Conservation (phyloP, 1,140 invertebrate species). For the Trichoplusia ni region DNA sequence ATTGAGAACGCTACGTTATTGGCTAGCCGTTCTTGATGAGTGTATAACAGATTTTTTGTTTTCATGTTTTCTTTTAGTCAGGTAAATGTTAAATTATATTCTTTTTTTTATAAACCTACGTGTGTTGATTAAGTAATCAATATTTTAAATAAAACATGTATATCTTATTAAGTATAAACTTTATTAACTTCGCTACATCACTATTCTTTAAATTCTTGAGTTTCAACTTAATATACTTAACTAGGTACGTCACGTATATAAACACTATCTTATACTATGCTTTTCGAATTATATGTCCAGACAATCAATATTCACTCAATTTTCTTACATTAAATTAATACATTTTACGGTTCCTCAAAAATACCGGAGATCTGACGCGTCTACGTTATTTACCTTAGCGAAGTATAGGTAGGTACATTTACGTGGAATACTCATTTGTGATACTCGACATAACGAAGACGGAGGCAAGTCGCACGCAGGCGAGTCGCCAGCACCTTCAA, state of each 20-base stretch:
- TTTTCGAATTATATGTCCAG: constrained; percentile 73
- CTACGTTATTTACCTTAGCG: constrained; percentile 54
- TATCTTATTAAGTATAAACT: constrained; percentile 60
- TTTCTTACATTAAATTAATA: constrained; percentile 74
- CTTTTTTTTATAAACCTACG: no score
- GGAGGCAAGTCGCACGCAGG: constrained; percentile 69
- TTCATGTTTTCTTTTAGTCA: no score
- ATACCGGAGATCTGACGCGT: constrained; percentile 69
- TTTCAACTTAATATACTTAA: constrained; percentile 77
- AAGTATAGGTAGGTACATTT: constrained; percentile 62
- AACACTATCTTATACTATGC: constrained; percentile 73
- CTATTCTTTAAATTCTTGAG: constrained; percentile 77
- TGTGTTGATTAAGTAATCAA: no score
- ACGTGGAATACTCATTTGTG: constrained; percentile 64
- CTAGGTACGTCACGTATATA: constrained; percentile 76
- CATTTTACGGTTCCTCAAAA: constrained; percentile 63
- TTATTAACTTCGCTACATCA: constrained; percentile 78
- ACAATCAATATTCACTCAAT: constrained; percentile 62
- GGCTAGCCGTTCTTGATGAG: no score
- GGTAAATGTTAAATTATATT: no score
- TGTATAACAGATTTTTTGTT: no score
- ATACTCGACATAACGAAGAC: constrained; percentile 65
- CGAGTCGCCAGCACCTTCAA: constrained; percentile 79
- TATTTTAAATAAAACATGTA: constrained; percentile 14
- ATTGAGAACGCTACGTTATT: no score